phyloP scores from a whole-genome alignment of 2,888 invertebrate genomes.

The Athetis lepigone region DNA sequence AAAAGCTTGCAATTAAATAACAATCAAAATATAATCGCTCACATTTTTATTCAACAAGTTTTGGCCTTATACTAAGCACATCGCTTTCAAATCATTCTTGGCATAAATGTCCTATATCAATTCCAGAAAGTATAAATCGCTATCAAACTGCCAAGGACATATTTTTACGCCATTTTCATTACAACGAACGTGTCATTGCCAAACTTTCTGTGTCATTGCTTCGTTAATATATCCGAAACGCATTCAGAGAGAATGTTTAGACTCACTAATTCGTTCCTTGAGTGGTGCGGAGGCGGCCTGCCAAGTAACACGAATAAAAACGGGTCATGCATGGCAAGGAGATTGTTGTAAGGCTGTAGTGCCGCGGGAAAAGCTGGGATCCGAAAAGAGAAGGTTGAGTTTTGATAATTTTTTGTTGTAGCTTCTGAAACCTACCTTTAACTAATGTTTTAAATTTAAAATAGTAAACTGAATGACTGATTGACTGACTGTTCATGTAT shows the following conservation, averaged over 20 bases:
- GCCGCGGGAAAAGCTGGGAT: conserved; percentile 24
- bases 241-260: conserved; percentile 47
- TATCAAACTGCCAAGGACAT: background rate
- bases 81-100: background rate
- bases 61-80: too few species aligned
- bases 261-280: conserved; percentile 49
- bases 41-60: too few species aligned
- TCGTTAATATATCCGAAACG: conserved; percentile 41
- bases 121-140: background rate
- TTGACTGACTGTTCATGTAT: too few species aligned
- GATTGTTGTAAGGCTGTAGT: conserved; percentile 39
- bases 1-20: too few species aligned
- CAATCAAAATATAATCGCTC: too few species aligned
- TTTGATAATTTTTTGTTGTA: too few species aligned
- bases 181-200: conserved; percentile 11
- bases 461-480: too few species aligned
- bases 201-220: conserved; percentile 25
- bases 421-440: too few species aligned
- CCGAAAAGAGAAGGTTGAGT: background rate
- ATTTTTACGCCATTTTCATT: conserved; percentile 1
- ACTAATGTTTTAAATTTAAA: too few species aligned
- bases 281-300: conserved; percentile 41
- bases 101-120: background rate
- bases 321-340: conserved; percentile 56
- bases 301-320: conserved; percentile 60